Conservation (phyloP, 2,797 vertebrate genomes). For the Eulemur albifrons region DNA sequence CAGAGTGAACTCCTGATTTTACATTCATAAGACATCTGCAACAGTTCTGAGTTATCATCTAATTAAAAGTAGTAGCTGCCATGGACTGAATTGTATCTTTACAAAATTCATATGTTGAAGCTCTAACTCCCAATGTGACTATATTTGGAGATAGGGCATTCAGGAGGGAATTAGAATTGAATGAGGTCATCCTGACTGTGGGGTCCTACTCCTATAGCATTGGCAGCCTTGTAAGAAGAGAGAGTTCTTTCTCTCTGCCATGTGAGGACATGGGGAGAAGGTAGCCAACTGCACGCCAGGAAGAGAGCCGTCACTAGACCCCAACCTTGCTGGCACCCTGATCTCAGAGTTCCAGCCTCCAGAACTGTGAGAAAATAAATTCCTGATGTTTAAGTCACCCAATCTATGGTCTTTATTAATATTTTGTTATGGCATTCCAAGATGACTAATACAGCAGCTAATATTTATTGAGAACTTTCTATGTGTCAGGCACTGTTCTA, state of each 20-base stretch:
- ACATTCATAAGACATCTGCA: neutral
- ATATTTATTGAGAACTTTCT: slow-evolving; percentile 21
- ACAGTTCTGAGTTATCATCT: slow-evolving; percentile 6
- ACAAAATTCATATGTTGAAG: neutral
- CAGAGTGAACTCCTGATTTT: neutral
- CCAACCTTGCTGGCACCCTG: neutral
- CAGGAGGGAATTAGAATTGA: neutral
- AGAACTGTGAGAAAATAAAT: neutral
- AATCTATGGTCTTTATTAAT: neutral
- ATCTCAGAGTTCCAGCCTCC: neutral
- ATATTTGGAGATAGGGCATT: neutral
- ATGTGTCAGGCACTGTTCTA: neutral
- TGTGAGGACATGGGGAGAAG: neutral
- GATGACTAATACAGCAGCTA: neutral
- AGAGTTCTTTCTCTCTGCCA: neutral
- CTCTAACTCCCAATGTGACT: neutral
- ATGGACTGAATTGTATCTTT: neutral
- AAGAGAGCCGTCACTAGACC: neutral
- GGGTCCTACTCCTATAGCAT: neutral
- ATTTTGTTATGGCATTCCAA: neutral
- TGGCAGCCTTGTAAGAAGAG: neutral
- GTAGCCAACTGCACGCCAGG: neutral
- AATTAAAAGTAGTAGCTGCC: neutral
- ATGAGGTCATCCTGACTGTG: neutral
- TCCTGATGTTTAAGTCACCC: neutral